phyloP scores from a whole-genome alignment of 2,113 vertebrate genomes.

The Aegotheles bennettii region DNA sequence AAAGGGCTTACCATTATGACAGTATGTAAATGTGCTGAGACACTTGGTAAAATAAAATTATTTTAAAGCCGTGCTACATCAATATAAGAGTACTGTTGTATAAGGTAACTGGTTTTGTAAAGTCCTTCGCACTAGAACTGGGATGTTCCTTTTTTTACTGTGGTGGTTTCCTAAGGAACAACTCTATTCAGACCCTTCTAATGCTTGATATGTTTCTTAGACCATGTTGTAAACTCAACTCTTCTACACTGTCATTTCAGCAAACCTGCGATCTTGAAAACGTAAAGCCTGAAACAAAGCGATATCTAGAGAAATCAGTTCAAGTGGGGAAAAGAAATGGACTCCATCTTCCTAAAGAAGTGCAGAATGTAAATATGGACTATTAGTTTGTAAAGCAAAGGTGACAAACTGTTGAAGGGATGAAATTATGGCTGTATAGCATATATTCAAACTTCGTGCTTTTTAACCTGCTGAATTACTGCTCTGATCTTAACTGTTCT shows the following conservation, averaged over 20 bases:
- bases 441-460: neutral
- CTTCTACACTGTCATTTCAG: constrained; percentile 70
- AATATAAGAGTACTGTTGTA: neutral
- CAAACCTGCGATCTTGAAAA: constrained; percentile 70
- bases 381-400: neutral
- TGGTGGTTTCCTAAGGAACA: neutral
- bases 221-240: neutral
- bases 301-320: constrained; percentile 86
- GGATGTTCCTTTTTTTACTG: neutral
- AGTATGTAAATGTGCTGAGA: neutral
- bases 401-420: neutral
- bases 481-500: neutral
- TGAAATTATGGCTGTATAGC: neutral
- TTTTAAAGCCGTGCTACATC: neutral
- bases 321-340: constrained; percentile 87
- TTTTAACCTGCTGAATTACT: neutral
- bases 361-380: constrained; percentile 80
- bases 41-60: neutral
- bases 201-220: neutral
- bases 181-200: neutral
- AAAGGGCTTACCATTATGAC: neutral
- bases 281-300: constrained; percentile 81
- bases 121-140: neutral
- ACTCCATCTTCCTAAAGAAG: constrained; percentile 85
- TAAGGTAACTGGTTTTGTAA: neutral